A percentile compares a stretch with the other conserved stretches of the same genome.
Evolutionary conservation across 2,113 vertebrate genomes (phyloP).

Genomic region (Saguinus midas): DNA sequence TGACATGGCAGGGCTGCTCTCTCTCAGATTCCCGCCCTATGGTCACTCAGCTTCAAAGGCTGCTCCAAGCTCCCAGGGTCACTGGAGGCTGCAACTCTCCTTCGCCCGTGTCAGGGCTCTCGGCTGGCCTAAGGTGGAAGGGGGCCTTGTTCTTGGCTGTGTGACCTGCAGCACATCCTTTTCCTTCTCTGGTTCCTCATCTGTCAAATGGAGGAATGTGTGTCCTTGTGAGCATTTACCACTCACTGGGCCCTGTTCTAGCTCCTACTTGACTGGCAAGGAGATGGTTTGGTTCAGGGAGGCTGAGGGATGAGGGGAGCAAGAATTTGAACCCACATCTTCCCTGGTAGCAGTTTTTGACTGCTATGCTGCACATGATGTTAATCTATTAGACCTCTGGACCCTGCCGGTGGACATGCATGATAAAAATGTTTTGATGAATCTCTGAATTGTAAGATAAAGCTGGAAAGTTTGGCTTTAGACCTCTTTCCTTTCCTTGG

Average conservation of each 20-base stretch:
- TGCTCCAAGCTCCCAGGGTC: background rate
- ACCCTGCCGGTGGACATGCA: background rate
- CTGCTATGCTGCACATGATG: accelerated
- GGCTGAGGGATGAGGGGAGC: background rate
- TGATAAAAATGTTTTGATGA: background rate
- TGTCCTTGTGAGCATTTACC: background rate
- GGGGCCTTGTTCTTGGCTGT: background rate
- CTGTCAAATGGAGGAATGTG: background rate
- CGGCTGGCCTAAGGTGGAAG: background rate
- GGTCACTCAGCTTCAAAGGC: background rate
- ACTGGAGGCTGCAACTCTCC: background rate
- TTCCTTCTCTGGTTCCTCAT: background rate
- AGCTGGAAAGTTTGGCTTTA: background rate
- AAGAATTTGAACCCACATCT: background rate
- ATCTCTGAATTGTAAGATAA: background rate
- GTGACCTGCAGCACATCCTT: background rate
- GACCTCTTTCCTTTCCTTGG: background rate
- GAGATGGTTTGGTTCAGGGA: background rate
- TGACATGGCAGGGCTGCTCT: background rate
- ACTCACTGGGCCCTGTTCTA: background rate
- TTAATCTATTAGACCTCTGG: background rate
- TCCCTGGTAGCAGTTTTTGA: background rate
- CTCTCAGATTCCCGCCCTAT: background rate
- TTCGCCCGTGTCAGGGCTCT: background rate
- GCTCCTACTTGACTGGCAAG: background rate